Evolutionary conservation across 2,797 vertebrate genomes (phyloP).

Genomic region (Tinamus major): DNA sequence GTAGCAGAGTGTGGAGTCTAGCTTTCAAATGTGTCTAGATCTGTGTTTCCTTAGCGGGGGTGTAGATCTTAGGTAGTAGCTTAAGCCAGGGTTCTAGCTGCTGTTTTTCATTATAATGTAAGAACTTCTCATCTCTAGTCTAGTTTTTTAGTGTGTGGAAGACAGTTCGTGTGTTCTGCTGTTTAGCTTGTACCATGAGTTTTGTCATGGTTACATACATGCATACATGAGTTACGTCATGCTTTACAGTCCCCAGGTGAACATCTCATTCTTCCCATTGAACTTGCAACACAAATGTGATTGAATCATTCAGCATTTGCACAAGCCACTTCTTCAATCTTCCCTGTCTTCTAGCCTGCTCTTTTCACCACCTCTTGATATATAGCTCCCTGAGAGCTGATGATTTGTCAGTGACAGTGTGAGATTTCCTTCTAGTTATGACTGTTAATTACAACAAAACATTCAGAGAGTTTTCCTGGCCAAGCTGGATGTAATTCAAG

Average conservation of each 20-base stretch:
- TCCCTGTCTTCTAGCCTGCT: background rate
- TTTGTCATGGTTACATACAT: background rate
- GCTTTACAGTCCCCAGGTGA: background rate
- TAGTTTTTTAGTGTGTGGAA: background rate
- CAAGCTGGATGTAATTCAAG: conserved; percentile 28
- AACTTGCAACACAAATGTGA: background rate
- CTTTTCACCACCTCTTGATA: background rate
- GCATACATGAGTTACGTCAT: background rate
- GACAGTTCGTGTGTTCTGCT: background rate
- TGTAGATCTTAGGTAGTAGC: background rate
- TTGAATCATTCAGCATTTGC: background rate
- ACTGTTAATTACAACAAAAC: conserved; percentile 42
- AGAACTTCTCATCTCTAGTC: background rate
- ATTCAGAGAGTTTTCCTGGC: conserved; percentile 1
- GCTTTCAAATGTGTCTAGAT: background rate
- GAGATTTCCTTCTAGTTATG: conserved; percentile 18
- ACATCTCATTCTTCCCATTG: background rate
- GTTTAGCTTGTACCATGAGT: rapidly evolving
- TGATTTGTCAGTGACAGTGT: background rate
- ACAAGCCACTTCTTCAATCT: background rate
- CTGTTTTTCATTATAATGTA: background rate
- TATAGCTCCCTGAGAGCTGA: background rate
- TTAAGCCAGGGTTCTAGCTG: background rate
- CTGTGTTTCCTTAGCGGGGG: rapidly evolving
- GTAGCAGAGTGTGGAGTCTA: background rate